Evolutionary conservation across 2,113 vertebrate genomes (phyloP).

Genomic region (Sapajus apella): DNA sequence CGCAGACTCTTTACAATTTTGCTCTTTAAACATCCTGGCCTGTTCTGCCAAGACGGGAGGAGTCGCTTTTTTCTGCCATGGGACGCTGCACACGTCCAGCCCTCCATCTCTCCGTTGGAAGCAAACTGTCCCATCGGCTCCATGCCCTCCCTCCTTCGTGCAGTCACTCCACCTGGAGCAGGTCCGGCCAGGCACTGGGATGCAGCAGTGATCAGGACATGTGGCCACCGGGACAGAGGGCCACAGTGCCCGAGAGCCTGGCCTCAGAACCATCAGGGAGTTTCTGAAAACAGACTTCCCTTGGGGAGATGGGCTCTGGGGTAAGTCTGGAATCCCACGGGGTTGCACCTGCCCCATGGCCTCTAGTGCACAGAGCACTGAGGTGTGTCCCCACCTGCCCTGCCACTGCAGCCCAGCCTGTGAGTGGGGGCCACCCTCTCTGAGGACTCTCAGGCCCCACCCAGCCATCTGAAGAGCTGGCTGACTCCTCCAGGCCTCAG

Average conservation of each 20-base stretch:
- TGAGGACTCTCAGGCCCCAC: neutral
- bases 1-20: neutral
- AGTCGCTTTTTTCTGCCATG: too few relatives aligned
- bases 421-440: neutral
- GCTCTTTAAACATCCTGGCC: neutral
- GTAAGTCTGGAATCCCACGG: too few relatives aligned
- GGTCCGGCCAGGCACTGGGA: neutral
- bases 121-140: neutral
- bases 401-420: neutral
- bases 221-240: neutral
- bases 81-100: too few relatives aligned
- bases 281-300: neutral
- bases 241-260: neutral
- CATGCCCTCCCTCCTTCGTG: neutral
- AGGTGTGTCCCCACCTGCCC: neutral
- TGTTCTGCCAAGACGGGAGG: too few relatives aligned
- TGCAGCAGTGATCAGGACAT: neutral
- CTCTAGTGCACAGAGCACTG: too few relatives aligned
- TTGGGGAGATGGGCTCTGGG: neutral
- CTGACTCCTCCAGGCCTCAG: neutral
- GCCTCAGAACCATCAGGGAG: neutral
- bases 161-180: neutral
- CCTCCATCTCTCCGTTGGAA: too few relatives aligned
- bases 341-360: fast-evolving
- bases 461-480: neutral